Conservation (phyloP, 2,113 vertebrate species). For the Turnix velox region DNA sequence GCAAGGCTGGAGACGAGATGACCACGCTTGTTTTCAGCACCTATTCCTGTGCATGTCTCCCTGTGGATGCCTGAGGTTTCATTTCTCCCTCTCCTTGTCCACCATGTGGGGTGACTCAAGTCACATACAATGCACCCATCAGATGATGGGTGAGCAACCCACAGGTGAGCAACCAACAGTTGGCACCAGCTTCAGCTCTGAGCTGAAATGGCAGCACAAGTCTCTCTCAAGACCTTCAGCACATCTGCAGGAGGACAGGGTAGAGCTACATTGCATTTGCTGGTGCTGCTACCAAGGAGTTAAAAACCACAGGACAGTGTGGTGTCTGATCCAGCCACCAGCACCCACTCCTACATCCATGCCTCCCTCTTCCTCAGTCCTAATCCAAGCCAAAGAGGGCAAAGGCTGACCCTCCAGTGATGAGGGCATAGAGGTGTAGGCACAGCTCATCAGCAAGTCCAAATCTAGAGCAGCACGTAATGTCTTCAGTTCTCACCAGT, state of each 20-base stretch:
- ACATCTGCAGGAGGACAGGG: neutral
- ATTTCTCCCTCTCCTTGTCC: neutral
- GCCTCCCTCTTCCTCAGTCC: neutral
- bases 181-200: neutral
- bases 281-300: neutral
- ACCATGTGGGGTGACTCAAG: accelerated
- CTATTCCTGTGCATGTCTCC: accelerated
- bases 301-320: neutral
- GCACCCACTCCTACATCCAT: accelerated
- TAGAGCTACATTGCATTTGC: accelerated
- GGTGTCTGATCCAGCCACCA: accelerated
- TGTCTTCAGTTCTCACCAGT: neutral
- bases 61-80: neutral
- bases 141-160: accelerated
- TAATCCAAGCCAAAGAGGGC: accelerated
- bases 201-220: accelerated
- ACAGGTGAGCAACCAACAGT: accelerated
- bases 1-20: neutral
- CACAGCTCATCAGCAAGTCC: neutral
- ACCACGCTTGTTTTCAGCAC: neutral
- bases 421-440: accelerated
- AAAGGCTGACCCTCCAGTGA: accelerated
- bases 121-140: neutral
- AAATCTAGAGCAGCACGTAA: accelerated
- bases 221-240: neutral